Conservation (phyloP, 1,140 invertebrate species). For the Leptinotarsa undecemlineata region DNA sequence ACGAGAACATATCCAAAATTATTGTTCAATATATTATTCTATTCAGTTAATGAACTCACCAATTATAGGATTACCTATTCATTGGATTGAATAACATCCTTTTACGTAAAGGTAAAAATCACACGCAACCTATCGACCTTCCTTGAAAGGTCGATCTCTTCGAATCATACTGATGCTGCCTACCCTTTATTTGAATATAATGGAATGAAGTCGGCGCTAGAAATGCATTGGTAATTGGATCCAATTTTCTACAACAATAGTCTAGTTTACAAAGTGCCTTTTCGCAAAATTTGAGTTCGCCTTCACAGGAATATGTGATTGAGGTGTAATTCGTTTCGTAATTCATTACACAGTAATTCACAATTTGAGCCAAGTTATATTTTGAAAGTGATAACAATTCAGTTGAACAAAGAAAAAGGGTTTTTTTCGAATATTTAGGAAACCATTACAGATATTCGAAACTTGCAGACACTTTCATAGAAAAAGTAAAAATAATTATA, state of each 20-base stretch:
- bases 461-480: no score
- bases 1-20: background rate
- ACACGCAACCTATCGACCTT: slow-evolving; percentile 5
- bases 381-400: no score
- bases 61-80: background rate
- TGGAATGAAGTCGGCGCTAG: background rate
- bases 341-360: no score
- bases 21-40: background rate
- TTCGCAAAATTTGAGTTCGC: background rate
- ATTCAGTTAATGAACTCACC: background rate
- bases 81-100: background rate
- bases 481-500: no score
- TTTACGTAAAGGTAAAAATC: slow-evolving; percentile 1
- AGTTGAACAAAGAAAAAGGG: no score
- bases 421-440: no score
- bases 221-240: background rate
- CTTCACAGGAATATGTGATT: no score
- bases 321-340: no score
- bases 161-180: background rate
- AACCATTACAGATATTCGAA: no score
- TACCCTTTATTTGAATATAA: background rate
- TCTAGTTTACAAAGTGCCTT: background rate
- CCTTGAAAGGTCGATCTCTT: background rate
- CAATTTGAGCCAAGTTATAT: no score
- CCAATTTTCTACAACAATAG: background rate